Evolutionary conservation across 2,113 vertebrate species (phyloP).

Genomic region (Edolisoma coerulescens): DNA sequence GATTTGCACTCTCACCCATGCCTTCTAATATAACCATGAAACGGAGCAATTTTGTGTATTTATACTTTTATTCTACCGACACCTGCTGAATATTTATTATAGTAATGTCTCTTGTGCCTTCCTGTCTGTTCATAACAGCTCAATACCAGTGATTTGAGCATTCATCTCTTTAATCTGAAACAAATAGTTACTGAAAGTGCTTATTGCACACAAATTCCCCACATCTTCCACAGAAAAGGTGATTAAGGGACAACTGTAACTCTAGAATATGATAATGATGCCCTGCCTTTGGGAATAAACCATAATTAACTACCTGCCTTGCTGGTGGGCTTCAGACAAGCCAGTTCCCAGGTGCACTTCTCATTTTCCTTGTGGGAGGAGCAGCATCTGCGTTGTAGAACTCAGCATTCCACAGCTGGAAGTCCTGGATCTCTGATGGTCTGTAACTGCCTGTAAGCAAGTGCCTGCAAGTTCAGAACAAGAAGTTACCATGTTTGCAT

Average conservation of each 20-base stretch:
- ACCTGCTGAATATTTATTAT: slow-evolving; percentile 18
- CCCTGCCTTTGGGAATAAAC: neutral
- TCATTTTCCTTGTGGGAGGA: neutral
- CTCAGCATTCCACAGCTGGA: neutral
- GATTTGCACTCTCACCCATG: neutral
- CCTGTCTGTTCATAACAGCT: neutral
- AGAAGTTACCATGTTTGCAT: neutral
- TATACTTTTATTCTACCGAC: neutral
- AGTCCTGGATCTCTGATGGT: neutral
- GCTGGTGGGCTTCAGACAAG: neutral
- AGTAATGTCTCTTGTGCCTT: neutral
- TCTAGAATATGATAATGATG: neutral
- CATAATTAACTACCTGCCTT: neutral
- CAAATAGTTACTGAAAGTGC: neutral
- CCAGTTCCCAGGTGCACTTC: neutral
- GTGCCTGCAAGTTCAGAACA: neutral
- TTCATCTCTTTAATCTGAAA: neutral
- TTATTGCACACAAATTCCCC: neutral
- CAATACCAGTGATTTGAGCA: neutral
- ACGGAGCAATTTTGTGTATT: neutral
- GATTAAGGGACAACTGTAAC: neutral
- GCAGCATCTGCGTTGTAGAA: neutral
- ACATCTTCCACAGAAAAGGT: neutral
- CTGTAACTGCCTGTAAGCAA: neutral
- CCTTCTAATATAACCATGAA: neutral